phyloP scores from a whole-genome alignment of 2,888 invertebrate species.

The Drosophila demipolita region DNA sequence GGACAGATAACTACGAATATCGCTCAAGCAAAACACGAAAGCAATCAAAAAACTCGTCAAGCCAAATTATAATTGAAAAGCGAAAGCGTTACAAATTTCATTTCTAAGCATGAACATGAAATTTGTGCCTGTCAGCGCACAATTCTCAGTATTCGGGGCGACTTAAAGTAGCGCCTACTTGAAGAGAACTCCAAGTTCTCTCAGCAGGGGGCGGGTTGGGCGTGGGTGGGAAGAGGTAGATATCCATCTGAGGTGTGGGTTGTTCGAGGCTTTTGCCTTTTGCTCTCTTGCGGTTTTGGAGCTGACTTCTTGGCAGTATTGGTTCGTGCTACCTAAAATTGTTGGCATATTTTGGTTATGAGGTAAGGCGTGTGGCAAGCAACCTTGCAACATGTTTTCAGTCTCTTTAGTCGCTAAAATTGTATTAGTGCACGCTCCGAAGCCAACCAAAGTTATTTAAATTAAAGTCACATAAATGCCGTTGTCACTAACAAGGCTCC shows the following conservation, averaged over 20 bases:
- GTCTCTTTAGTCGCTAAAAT: slow-evolving; percentile 41
- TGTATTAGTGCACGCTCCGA: slow-evolving; percentile 56
- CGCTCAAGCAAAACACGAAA: slow-evolving; percentile 63
- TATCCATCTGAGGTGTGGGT: background rate
- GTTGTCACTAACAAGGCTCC: slow-evolving; percentile 20
- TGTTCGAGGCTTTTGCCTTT: slow-evolving; percentile 28
- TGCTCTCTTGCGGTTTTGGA: slow-evolving; percentile 34
- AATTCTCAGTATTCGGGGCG: background rate
- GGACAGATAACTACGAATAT: slow-evolving; percentile 60
- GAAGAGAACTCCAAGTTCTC: slow-evolving; percentile 11
- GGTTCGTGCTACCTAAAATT: slow-evolving; percentile 44
- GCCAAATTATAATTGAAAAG: slow-evolving; percentile 66
- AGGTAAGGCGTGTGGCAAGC: slow-evolving; percentile 32
- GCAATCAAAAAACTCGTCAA: slow-evolving; percentile 68
- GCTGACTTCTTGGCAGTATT: slow-evolving; percentile 27
- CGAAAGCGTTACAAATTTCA: slow-evolving; percentile 73
- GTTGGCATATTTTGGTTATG: slow-evolving; percentile 55
- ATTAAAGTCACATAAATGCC: slow-evolving; percentile 69
- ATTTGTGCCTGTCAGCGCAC: slow-evolving; percentile 52
- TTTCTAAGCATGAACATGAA: slow-evolving; percentile 54
- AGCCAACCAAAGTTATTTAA: slow-evolving; percentile 68
- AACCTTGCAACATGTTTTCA: slow-evolving; percentile 45
- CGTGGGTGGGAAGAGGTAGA: too few species aligned
- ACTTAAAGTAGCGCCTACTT: slow-evolving; percentile 39
- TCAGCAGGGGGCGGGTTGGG: background rate